Base-by-base conservation (phyloP, 2,113 vertebrate species). In the Ovibos moschatus region DNA sequence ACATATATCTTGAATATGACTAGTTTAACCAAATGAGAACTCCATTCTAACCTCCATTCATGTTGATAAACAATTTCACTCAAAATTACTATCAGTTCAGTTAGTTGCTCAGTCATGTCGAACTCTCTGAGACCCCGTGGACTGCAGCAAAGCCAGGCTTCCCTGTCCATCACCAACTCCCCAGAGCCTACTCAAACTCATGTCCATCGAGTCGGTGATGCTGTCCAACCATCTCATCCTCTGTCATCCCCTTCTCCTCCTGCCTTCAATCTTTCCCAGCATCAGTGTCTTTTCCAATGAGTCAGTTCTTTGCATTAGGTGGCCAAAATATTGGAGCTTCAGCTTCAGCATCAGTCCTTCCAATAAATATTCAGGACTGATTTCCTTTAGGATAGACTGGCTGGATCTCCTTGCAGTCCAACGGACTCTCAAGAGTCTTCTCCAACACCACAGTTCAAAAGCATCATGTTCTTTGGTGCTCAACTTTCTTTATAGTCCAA, bases 131-230 rank as follows among this genome's bases (percentile, higher is more conserved):
- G 71, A 76, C 11, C 11, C 40, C 11, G 43, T 43, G 71, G 12
- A 27, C 40, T 43, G 23, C 5, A 76, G 71, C 40, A 40, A 40
- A 25, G 40, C 40, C 40, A 76, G 40, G 23, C 71, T 76, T 76
- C 71, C 40, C 40, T 43, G 71, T 74, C 71, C 36, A 74, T 43
- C 11, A 43, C 21, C 21, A 74, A 14, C 67, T 71, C n/a, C 67
- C n/a, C n/a, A 71, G n/a, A 71, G 67, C n/a, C 19, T 23, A 40
- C n/a, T 71, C n/a, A 71, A 71, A 40, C n/a, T 71, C n/a, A 71
- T 40, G 10, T 12, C n/a, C n/a, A 40, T 71, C 0, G 1, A 71
- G 67, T 71, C 1, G 0, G n/a, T 12, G 19, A 36, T 23, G n/a
- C 67, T 10, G 1, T 23, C 67, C 67, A 71, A 12, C n/a, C n/a